Evolutionary conservation across 2,797 vertebrate species (phyloP).

Genomic region (Cercopithecus neglectus): DNA sequence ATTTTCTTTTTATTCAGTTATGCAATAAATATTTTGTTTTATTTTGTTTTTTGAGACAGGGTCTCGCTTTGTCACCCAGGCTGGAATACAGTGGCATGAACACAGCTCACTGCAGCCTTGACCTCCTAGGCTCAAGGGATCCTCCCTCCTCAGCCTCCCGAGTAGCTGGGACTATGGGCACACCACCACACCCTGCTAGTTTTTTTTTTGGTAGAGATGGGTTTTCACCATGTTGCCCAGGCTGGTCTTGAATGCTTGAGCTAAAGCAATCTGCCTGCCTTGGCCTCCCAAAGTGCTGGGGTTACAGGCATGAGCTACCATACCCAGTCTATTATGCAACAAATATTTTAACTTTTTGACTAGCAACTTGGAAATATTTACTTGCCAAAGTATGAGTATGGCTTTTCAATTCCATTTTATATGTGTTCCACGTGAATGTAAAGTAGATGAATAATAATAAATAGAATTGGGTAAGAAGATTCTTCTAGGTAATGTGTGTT

Average conservation of each 20-base stretch:
- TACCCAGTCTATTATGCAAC: background rate
- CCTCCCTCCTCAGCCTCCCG: background rate
- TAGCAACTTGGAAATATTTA: slow-evolving; percentile 18
- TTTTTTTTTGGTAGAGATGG: background rate
- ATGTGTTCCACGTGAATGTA: background rate
- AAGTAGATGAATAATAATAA: slow-evolving; percentile 18
- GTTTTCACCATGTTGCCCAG: background rate
- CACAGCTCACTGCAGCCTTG: background rate
- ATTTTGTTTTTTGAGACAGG: background rate
- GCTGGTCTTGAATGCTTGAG: background rate
- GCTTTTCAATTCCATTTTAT: background rate
- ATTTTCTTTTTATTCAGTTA: background rate
- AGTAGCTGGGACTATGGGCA: background rate
- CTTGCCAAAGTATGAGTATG: background rate
- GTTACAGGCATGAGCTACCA: background rate
- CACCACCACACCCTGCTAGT: background rate
- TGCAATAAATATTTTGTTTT: background rate
- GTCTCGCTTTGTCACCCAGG: background rate
- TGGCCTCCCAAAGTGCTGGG: background rate
- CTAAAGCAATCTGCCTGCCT: background rate
- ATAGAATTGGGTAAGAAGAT: background rate
- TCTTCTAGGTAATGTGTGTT: background rate
- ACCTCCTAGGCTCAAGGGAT: background rate
- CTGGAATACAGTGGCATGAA: background rate
- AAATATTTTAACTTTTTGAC: slow-evolving; percentile 12